Conservation (phyloP, 1,140 invertebrate species). For the Pseudomyrmex cubaensis region DNA sequence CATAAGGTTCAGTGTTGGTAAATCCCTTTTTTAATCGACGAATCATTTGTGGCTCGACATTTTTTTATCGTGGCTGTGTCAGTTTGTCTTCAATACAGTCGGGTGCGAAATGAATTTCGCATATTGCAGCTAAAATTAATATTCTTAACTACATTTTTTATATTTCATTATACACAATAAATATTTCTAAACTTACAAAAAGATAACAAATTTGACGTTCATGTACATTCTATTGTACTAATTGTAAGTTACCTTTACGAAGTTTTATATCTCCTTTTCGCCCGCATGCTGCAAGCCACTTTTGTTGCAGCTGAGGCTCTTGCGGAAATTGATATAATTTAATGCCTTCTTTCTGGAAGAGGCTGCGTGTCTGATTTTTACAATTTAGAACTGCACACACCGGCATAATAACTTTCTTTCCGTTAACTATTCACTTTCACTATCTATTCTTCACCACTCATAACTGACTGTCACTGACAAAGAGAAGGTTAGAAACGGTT, state of each 20-base stretch:
- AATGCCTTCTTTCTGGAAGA: not conserved
- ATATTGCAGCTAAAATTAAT: constrained; percentile 5
- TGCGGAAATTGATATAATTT: not conserved
- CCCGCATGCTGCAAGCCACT: not conserved
- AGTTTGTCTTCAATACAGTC: not conserved
- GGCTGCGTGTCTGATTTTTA: not conserved
- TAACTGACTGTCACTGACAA: too few species aligned
- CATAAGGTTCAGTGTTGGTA: not conserved
- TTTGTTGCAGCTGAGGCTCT: not conserved
- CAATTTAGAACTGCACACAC: not conserved
- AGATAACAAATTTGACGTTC: not conserved
- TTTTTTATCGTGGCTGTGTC: not conserved
- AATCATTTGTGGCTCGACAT: not conserved
- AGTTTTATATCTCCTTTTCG: constrained; percentile 4
- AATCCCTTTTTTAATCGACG: not conserved
- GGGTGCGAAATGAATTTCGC: not conserved
- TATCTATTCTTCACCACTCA: too few species aligned
- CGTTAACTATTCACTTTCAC: too few species aligned
- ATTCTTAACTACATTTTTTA: too few species aligned
- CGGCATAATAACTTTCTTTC: not conserved
- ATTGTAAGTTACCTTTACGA: not conserved
- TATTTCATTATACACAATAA: not conserved
- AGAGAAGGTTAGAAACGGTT: too few species aligned
- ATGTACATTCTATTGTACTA: not conserved
- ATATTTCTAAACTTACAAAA: not conserved